Evolutionary conservation across 2,888 invertebrate species (phyloP).

Genomic region (Tenthredo livida): DNA sequence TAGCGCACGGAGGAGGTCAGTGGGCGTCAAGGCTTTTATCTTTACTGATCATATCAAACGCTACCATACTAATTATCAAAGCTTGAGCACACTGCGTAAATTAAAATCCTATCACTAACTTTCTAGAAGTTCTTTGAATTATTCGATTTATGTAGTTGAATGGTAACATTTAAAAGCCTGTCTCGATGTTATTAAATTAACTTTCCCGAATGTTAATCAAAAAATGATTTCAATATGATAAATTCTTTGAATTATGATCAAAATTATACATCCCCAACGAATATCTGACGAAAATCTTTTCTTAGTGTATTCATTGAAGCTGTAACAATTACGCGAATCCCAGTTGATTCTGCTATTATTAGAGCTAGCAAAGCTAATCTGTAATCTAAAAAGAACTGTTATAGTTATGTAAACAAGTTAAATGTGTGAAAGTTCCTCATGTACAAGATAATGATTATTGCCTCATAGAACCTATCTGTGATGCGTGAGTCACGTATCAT

Average conservation of each 20-base stretch:
- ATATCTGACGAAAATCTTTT: background rate
- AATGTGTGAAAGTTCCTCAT: slow-evolving; percentile 30
- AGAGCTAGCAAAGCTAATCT: slow-evolving; percentile 33
- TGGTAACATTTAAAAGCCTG: background rate
- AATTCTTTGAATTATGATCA: background rate
- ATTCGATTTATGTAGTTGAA: background rate
- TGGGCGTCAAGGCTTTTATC: slow-evolving; percentile 41
- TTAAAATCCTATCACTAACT: slow-evolving; percentile 14
- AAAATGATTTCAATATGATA: background rate
- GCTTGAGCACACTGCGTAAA: background rate
- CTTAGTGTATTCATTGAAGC: background rate
- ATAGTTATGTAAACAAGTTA: background rate
- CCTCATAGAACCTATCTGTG: slow-evolving; percentile 24
- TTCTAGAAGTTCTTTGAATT: background rate
- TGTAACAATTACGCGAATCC: slow-evolving; percentile 9
- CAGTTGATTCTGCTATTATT: slow-evolving; percentile 1
- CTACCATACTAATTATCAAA: slow-evolving; percentile 26
- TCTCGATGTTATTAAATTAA: background rate
- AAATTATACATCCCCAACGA: background rate
- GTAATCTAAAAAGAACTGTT: background rate
- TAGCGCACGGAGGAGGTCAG: slow-evolving; percentile 43
- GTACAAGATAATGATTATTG: slow-evolving; percentile 34
- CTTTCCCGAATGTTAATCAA: background rate
- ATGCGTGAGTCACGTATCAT: slow-evolving; percentile 23
- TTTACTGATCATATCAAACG: slow-evolving; percentile 34